These are phyloP conservation scores for Latrodectus geometricus DNA, from an alignment of 1,140 invertebrate species.

Conservation along the genomic window DNA sequence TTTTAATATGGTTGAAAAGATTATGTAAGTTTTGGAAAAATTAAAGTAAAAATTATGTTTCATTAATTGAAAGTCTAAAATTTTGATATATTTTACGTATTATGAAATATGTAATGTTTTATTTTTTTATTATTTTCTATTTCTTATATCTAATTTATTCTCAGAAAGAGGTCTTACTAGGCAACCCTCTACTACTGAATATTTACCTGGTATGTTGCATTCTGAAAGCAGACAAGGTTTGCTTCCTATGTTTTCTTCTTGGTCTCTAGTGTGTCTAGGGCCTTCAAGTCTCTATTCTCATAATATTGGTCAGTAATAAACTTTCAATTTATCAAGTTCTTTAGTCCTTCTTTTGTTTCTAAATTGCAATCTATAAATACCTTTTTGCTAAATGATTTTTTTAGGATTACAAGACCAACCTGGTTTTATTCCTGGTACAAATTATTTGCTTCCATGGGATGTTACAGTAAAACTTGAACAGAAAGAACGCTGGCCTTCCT, in stretches of 20 bases:
- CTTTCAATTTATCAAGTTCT: not conserved
- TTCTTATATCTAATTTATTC: not conserved
- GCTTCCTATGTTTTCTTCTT: conserved; percentile 91
- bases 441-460: conserved; percentile 96
- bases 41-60: too few species aligned
- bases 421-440: conserved; percentile 88
- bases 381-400: too few species aligned
- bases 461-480: conserved; percentile 78
- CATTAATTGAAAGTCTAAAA: too few species aligned
- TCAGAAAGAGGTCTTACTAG: conserved; percentile 37
- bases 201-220: conserved; percentile 90
- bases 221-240: conserved; percentile 80
- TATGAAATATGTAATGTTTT: too few species aligned
- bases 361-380: too few species aligned
- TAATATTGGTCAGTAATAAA: conserved; percentile 78
- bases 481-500: conserved; percentile 63
- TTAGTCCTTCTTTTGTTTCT: not conserved
- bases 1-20: too few species aligned
- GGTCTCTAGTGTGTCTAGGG: conserved; percentile 91
- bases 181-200: conserved; percentile 87
- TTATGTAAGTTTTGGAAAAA: too few species aligned
- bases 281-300: conserved; percentile 92
- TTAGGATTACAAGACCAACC: conserved; percentile 74
- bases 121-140: too few species aligned
- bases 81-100: too few species aligned